phyloP scores from a whole-genome alignment of 53 echinoderm and acorn worm genomes.

The Antedon mediterranea region DNA sequence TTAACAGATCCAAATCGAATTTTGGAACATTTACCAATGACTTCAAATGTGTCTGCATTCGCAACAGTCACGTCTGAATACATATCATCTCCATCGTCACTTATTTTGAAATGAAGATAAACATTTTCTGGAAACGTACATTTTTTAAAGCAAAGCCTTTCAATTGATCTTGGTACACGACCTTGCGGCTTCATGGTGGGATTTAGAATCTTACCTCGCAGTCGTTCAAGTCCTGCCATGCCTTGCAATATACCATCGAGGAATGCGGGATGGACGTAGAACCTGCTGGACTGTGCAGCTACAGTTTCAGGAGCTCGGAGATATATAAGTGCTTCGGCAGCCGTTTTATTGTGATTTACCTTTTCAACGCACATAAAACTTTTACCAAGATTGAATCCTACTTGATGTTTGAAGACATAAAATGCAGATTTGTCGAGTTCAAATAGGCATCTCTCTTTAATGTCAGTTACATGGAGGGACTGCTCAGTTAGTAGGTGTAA shows the following conservation, averaged over 20 bases:
- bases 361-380: background rate
- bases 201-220: background rate
- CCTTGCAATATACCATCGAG: conserved; percentile 1
- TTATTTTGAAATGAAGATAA: background rate
- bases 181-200: background rate
- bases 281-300: background rate
- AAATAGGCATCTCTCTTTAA: background rate
- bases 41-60: background rate
- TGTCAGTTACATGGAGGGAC: no score
- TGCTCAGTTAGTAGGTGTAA: background rate
- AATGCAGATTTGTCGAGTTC: background rate
- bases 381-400: background rate
- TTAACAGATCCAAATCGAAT: background rate
- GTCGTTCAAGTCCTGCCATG: background rate
- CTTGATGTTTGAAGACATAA: background rate
- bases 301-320: background rate
- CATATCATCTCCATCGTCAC: background rate
- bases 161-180: background rate
- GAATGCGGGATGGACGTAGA: background rate
- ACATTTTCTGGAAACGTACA: no score
- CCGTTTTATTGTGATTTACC: background rate
- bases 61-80: background rate
- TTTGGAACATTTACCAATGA: background rate
- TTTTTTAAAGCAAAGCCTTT: background rate
- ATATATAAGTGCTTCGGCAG: background rate